Base-by-base conservation (phyloP, 1,140 invertebrate species). In the silkworm (Bombyx mori) region DNA sequence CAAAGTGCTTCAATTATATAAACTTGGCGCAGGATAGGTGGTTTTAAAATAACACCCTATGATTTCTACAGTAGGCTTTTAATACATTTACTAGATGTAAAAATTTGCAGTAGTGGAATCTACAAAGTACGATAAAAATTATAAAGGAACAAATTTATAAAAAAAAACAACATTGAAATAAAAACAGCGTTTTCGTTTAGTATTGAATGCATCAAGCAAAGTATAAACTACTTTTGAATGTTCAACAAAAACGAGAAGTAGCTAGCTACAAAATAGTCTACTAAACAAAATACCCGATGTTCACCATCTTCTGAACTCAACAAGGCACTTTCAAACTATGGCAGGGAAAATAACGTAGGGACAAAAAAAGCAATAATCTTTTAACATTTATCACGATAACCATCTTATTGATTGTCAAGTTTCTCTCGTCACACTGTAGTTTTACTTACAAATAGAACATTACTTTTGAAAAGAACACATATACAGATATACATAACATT, bases 391-490 rank as follows among this genome's bases (percentile, higher is more conserved):
- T 35, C 26, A 35, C 26, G 26, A 35, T 35, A 35, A 35, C 26
- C 26, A 52, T 63, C 68, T 68, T 56, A 55, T 68, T 55, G 58
- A 66, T 71, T 62, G 63, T 75, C 66, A 75, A 73, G 69, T 75
- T 75, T 84, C 81, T 84, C 79, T 82, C 81, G 79, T 84, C 77
- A 83, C 81, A 84, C 77, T 74, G 71, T 68, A 75, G 77, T 82
- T 84, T 74, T 75, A 71, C 79, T 86, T 82, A 86, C 69, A 74
- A 73, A 65, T 79, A 77, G 60, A 70, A 76, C 77, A 77, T 70
- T 69, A 63, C 66, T 75, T 73, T 75, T 67, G 67, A 74, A 76
- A 78, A 77, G 69, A 66, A 74, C 62, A 77, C 72, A 73, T 56
- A 72, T 77, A 80, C 80, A 64, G 79, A 81, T 72, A 82, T 63